A percentile compares a stretch with the other conserved stretches of the same genome.
phyloP scores from a whole-genome alignment of 1,140 invertebrate genomes.

The Brachionus plicatilis region DNA sequence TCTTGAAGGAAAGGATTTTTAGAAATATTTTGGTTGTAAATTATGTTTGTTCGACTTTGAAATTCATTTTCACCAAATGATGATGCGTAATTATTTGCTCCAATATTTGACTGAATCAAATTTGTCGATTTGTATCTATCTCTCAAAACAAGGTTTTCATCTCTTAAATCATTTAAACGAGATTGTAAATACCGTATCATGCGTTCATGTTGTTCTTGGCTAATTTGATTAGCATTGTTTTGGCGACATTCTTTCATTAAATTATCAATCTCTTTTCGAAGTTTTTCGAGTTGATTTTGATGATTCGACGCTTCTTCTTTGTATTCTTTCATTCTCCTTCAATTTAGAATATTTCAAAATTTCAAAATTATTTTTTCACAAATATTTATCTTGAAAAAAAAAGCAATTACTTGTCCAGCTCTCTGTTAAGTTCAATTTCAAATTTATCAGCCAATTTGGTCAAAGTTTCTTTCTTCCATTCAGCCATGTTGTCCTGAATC shows the following conservation, averaged over 20 bases:
- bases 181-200: slow-evolving; percentile 15
- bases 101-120: background rate
- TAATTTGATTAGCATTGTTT: background rate
- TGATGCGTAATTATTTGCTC: background rate
- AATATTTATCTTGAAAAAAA: background rate
- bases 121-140: slow-evolving; percentile 1
- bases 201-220: slow-evolving; percentile 15
- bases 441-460: slow-evolving; percentile 28
- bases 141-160: slow-evolving; percentile 19
- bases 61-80: background rate
- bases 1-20: background rate
- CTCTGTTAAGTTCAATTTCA: slow-evolving; percentile 23
- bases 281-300: slow-evolving; percentile 22
- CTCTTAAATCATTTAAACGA: slow-evolving; percentile 36
- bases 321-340: slow-evolving; percentile 38
- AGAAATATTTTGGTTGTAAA: background rate
- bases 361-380: background rate
- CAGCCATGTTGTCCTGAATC: slow-evolving; percentile 36
- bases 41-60: background rate
- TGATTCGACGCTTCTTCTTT: slow-evolving; percentile 30
- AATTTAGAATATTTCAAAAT: background rate
- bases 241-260: slow-evolving; percentile 15
- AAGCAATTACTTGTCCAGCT: slow-evolving; percentile 11
- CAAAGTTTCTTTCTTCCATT: slow-evolving; percentile 37
- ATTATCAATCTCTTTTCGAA: slow-evolving; percentile 21